A percentile compares a stretch with the other conserved stretches of the same genome.
These are phyloP conservation scores for Falco naumanni DNA, from an alignment of 2,797 vertebrate species.

Conservation along the genomic window DNA sequence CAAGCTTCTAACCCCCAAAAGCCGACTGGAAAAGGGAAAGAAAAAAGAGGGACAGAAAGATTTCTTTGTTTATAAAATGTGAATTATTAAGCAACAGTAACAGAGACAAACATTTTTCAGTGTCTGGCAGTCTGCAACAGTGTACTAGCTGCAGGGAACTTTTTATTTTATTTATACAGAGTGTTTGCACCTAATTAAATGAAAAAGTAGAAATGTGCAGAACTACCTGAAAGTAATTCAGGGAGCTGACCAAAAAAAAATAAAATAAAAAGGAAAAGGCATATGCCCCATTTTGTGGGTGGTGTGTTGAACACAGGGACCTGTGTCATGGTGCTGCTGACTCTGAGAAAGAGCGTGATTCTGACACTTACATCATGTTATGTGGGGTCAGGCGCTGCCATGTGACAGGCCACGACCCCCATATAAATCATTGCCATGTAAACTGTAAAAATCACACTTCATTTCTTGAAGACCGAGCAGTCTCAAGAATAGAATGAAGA, in stretches of 20 bases:
- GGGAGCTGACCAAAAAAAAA: neutral
- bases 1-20: conserved; percentile 37
- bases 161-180: conserved; percentile 72
- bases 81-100: conserved; percentile 74
- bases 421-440: conserved; percentile 29
- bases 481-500: neutral
- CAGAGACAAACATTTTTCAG: conserved; percentile 57
- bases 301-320: neutral
- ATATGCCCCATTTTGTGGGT: conserved; percentile 18
- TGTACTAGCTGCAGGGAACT: conserved; percentile 32
- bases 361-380: neutral
- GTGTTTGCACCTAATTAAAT: conserved; percentile 74
- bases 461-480: conserved; percentile 8
- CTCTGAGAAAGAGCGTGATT: neutral
- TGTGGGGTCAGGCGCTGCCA: neutral
- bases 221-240: conserved; percentile 60
- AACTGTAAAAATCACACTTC: conserved; percentile 48
- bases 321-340: neutral
- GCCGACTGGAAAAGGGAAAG: neutral
- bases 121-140: conserved; percentile 59
- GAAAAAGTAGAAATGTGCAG: conserved; percentile 52
- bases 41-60: conserved; percentile 50
- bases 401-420: neutral
- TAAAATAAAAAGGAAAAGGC: neutral
- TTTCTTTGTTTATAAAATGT: conserved; percentile 64